Conservation (phyloP, 2,888 invertebrate species). For the Amiota communis region DNA sequence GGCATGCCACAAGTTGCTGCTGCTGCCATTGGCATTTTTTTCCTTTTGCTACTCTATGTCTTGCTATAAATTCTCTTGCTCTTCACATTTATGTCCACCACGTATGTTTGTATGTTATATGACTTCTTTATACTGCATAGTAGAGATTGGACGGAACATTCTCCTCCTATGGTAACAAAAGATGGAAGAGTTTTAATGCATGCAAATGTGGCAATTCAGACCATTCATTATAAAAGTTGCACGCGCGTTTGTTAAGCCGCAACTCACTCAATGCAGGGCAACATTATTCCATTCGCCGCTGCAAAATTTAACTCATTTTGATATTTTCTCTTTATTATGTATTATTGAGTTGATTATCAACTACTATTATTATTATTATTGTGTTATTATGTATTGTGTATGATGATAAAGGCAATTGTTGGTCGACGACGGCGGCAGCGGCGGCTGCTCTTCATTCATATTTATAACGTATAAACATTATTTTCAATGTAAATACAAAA, state of each 20-base stretch:
- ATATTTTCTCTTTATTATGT: slow-evolving; percentile 4
- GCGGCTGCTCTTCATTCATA: background rate
- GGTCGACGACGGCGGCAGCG: background rate
- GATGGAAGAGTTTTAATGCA: slow-evolving; percentile 21
- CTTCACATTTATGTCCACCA: slow-evolving; percentile 4
- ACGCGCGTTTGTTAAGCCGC: background rate
- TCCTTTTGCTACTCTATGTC: slow-evolving; percentile 19
- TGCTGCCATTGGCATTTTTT: slow-evolving; percentile 4
- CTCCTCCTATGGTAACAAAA: background rate
- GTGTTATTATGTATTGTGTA: background rate
- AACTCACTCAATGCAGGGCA: background rate
- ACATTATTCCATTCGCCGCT: background rate
- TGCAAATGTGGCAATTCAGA: slow-evolving; percentile 29
- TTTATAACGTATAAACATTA: background rate
- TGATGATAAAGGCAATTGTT: background rate
- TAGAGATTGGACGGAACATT: no score
- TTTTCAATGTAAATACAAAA: background rate
- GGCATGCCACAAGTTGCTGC: slow-evolving; percentile 22
- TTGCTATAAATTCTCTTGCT: slow-evolving; percentile 19
- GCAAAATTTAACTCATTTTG: background rate
- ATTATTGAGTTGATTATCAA: slow-evolving; percentile 25
- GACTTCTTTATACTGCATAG: background rate
- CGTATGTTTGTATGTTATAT: background rate
- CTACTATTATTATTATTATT: background rate
- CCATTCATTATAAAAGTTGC: slow-evolving; percentile 22